A percentile compares a stretch with the other conserved stretches of the same genome.
Conservation (phyloP, 2,888 invertebrate genomes). For the Axea sp. region DNA sequence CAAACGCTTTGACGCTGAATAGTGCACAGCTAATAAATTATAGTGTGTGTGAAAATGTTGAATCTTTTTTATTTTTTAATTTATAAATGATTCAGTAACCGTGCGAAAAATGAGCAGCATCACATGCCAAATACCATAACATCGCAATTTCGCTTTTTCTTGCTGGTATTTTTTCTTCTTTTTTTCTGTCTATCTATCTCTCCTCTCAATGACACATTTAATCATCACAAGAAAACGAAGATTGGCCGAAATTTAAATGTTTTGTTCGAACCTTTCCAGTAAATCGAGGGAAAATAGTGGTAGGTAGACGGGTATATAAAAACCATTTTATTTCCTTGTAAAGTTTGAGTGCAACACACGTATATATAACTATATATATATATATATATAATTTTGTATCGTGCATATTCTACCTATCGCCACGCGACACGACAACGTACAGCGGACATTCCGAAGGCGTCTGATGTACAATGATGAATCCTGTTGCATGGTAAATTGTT, state of each 20-base stretch:
- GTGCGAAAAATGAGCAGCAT: slow-evolving; percentile 28
- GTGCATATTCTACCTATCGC: slow-evolving; percentile 62
- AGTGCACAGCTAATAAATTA: slow-evolving; percentile 60
- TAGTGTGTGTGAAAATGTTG: slow-evolving; percentile 45
- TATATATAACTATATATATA: no score
- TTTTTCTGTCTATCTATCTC: slow-evolving; percentile 14
- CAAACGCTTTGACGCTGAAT: slow-evolving; percentile 60
- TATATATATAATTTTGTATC: slow-evolving; percentile 62
- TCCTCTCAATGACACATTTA: slow-evolving; percentile 54
- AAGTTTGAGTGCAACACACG: slow-evolving; percentile 73
- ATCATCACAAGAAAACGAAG: slow-evolving; percentile 62
- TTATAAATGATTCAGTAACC: slow-evolving; percentile 2
- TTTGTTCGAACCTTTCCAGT: slow-evolving; percentile 78
- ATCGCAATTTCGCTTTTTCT: slow-evolving; percentile 17
- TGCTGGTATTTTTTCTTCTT: neutral
- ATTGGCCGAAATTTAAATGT: slow-evolving; percentile 74
- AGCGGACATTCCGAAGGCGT: slow-evolving; percentile 36
- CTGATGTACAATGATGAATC: slow-evolving; percentile 54
- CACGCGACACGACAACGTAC: slow-evolving; percentile 48
- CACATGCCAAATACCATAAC: slow-evolving; percentile 37
- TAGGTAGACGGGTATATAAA: slow-evolving; percentile 77
- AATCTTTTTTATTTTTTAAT: slow-evolving; percentile 13
- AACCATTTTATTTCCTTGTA: slow-evolving; percentile 72
- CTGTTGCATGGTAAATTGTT: slow-evolving; percentile 61
- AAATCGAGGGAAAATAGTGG: slow-evolving; percentile 79